Conservation (phyloP, 2,888 invertebrate species). For the Nycteola revayana region DNA sequence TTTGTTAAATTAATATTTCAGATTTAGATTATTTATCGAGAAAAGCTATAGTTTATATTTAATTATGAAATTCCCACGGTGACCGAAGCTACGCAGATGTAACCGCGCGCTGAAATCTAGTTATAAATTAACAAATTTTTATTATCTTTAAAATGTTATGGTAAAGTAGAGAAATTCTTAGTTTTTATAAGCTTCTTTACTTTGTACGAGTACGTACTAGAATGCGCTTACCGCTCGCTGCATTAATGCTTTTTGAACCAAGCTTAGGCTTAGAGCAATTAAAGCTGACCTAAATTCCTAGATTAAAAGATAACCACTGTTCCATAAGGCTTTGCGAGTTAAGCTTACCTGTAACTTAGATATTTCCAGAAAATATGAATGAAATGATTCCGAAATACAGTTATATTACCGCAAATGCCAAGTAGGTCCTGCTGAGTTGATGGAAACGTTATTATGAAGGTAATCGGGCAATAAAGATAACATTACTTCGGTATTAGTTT, state of each 20-base stretch:
- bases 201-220: too few relatives aligned
- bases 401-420: slow-evolving; percentile 30
- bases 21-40: too few relatives aligned
- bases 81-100: too few relatives aligned
- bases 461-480: slow-evolving; percentile 18
- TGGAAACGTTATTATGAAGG: slow-evolving; percentile 12
- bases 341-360: neutral
- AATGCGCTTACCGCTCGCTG: too few relatives aligned
- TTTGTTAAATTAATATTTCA: too few relatives aligned
- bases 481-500: slow-evolving; percentile 4
- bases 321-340: neutral
- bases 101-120: too few relatives aligned
- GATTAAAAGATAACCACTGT: slow-evolving; percentile 7
- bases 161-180: too few relatives aligned
- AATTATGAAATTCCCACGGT: too few relatives aligned
- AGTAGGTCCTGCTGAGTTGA: slow-evolving; percentile 29
- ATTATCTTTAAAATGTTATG: too few relatives aligned
- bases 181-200: too few relatives aligned
- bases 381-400: slow-evolving; percentile 18
- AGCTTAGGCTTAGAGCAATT: slow-evolving; percentile 10
- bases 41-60: too few relatives aligned
- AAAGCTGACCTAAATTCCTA: slow-evolving; percentile 16
- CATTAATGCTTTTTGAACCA: slow-evolving; percentile 8
- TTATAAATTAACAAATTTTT: too few relatives aligned
- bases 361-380: slow-evolving; percentile 3